Evolutionary conservation across 2,888 invertebrate species (phyloP).

Genomic region (Ornithoptera alexandrae): DNA sequence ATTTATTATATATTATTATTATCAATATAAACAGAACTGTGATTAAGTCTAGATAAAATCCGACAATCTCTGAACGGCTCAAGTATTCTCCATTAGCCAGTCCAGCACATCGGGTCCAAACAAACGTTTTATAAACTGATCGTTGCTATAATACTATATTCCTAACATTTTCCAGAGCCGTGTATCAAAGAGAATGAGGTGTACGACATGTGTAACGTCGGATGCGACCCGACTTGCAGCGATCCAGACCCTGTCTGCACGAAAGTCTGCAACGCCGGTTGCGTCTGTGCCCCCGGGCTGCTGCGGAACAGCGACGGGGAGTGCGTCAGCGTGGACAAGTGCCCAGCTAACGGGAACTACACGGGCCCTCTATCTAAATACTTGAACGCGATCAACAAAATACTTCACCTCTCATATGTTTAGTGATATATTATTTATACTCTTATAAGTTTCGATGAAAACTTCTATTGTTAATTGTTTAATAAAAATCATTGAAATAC

Average conservation of each 20-base stretch:
- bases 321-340: constrained; percentile 63
- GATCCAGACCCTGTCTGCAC: constrained; percentile 67
- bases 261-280: constrained; percentile 58
- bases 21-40: no score
- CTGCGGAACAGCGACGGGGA: constrained; percentile 52
- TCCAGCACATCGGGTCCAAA: no score
- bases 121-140: no score
- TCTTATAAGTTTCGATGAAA: no score
- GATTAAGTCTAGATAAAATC: no score
- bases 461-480: no score
- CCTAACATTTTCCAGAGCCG: constrained; percentile 48
- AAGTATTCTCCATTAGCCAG: no score
- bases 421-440: constrained; percentile 13
- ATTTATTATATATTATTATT: no score
- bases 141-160: no score
- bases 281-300: constrained; percentile 61
- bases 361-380: constrained; percentile 53
- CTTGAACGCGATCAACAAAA: constrained; percentile 53
- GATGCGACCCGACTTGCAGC: constrained; percentile 61
- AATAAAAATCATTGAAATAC: no score
- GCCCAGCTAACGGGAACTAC: constrained; percentile 52
- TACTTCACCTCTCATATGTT: constrained; percentile 50
- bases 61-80: no score
- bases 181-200: constrained; percentile 64
- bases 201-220: constrained; percentile 60